Evolutionary conservation across 2,797 vertebrate species (phyloP), one percentile per base, ranked within the genome.

Genomic region (Babyrousa celebensis): DNA sequence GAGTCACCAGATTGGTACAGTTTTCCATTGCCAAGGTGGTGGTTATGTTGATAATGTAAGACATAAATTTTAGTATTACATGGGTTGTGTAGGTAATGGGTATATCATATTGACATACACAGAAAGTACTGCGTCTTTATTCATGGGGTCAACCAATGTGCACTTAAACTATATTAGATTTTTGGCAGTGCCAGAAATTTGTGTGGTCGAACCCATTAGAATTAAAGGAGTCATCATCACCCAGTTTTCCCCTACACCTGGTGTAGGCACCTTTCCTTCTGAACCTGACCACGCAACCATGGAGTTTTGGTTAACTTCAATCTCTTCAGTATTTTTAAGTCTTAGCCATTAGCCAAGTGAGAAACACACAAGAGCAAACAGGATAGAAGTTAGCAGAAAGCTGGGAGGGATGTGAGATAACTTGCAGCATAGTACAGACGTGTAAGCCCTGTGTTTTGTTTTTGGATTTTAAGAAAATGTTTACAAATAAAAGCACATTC

Each of bases 321-420:
- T 84, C 84, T 93, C 14, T 96, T 96, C 36, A 86, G 36, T 97
- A 89, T 97, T 98, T 96, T 95, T 96, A 91, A 82, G 72, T 89
- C 25, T 83, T 94, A 82, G 62, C 67, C 63, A 52, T 88, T 87
- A 32, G 54, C 93, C 74, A 75, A 40, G 40, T 94, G 80, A 93
- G 54, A 96, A 92, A 85, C 36, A 92, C 21, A 43, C 4, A 78
- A 91, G 63, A 97, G 89, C 62, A 89, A 85, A 80, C 54, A 95
- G 85, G 63, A 71, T 62, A 92, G 65, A 84, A 40, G 17, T 93
- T 95, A 89, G 52, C 52, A 72, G 60, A 79, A 58, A 94, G 84
- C 71, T 89, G 60, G 43, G 58, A 87, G 74, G 90, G 36, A 80
- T 85, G 20, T 71, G 58, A 93, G 93, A 83, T 93, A 93, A 94